A percentile compares a stretch with the other conserved stretches of the same genome.
Conservation (phyloP, 23 tunicate genomes). For the Ascidia mentula region DNA sequence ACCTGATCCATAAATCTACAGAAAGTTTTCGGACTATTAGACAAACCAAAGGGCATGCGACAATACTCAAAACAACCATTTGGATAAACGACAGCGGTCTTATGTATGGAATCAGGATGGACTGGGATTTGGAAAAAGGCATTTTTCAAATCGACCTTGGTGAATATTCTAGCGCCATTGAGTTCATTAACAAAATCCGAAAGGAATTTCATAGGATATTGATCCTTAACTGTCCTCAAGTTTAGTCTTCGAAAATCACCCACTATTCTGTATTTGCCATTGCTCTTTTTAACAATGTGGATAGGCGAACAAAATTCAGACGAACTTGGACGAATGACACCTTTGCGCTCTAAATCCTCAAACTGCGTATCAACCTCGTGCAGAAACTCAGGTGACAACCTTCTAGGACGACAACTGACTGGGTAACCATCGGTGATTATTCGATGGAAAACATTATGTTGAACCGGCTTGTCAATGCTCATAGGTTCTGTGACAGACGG, state of each 20-base stretch:
- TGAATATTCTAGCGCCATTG: conserved; percentile 17
- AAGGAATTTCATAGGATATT: conserved; percentile 19
- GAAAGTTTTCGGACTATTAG: conserved; percentile 15
- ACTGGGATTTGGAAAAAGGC: conserved; percentile 20
- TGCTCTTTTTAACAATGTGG: conserved; percentile 13
- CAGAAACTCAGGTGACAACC: conserved; percentile 9
- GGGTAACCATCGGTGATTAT: conserved; percentile 5
- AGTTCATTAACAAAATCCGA: conserved; percentile 10
- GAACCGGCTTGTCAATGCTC: neutral
- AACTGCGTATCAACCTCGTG: neutral
- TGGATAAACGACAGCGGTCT: conserved; percentile 15
- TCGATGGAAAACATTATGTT: conserved; percentile 10
- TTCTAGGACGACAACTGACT: conserved; percentile 7
- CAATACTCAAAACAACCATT: neutral
- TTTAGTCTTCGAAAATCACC: conserved; percentile 22
- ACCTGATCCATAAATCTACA: conserved; percentile 16
- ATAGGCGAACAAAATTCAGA: conserved; percentile 4
- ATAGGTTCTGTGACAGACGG: neutral
- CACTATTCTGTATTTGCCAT: conserved; percentile 13
- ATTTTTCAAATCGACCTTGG: neutral
- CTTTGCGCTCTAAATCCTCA: neutral
- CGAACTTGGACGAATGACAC: conserved; percentile 12
- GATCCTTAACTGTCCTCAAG: neutral
- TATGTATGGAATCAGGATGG: neutral
- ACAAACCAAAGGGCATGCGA: conserved; percentile 23